Evolutionary conservation across 2,113 vertebrate species (phyloP).

Genomic region (Mesocricetus auratus): DNA sequence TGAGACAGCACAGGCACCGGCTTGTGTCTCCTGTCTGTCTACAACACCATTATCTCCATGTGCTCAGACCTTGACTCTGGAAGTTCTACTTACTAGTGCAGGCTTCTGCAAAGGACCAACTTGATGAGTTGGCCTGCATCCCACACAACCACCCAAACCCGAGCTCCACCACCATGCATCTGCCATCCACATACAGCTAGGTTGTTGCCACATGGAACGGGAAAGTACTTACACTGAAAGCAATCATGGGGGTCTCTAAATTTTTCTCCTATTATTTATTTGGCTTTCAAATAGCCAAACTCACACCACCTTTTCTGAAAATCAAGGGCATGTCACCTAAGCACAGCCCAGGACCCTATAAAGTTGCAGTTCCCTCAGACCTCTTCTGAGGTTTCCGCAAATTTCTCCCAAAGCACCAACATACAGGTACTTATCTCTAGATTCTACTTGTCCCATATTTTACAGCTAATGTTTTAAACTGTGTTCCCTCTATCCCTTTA

Average conservation of each 20-base stretch:
- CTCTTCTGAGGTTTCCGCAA: not conserved
- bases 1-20: not conserved
- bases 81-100: not conserved
- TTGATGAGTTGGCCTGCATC: not conserved
- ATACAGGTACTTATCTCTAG: not conserved
- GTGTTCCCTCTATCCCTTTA: not conserved
- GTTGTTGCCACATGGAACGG: not conserved
- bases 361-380: not conserved
- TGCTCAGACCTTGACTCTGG: not conserved
- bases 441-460: not conserved
- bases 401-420: not conserved
- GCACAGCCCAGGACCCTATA: too few species aligned
- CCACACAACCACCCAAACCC: not conserved
- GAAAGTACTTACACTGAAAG: not conserved
- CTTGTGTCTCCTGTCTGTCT: not conserved
- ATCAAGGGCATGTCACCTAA: not conserved
- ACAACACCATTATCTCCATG: not conserved
- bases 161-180: not conserved
- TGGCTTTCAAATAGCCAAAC: not conserved
- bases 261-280: not conserved
- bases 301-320: not conserved
- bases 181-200: not conserved
- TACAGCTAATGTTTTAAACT: not conserved
- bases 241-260: too few species aligned
- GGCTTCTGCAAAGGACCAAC: not conserved